Base-by-base conservation (phyloP, 2,113 vertebrate species). In the Megaleporinus macrocephalus region DNA sequence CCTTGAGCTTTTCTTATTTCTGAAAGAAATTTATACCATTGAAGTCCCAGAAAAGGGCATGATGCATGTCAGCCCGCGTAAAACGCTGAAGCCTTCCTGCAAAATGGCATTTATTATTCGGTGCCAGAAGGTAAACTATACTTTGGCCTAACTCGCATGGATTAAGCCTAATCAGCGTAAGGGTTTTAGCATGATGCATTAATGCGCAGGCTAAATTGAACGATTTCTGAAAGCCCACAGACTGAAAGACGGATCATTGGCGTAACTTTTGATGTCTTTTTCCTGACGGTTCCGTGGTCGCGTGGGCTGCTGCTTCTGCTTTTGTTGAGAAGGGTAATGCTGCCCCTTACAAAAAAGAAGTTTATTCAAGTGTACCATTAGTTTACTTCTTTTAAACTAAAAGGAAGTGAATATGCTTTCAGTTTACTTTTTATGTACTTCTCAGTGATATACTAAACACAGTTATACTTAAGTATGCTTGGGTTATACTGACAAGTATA, bases 231-330 rank as follows among this genome's bases (percentile, higher is more conserved):
- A 76, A 63, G 13, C 36, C 14, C 62, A 33, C 44, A 55, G 20
- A 30, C 20, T 36, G 22, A 51, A 71, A n/a, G 14, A n/a, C 1
- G 14, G 10, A 22, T 33, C 41, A 5, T 15, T 30, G 29, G n/a
- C 14, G 13, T 63, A 24, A 4, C 6, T 33, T 65, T 53, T 53
- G 57, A 18, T 3, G 41, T 72, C 44, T 24, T 33, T 14, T 68
- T 66, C n/a, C n/a, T n/a, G n/a, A n/a, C n/a, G n/a, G n/a, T n/a
- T 62, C 81, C 51, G 59, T 73, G 57, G 41, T 70, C 29, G 5
- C 72, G 22, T 49, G 66, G 15, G 59, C 5, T n/a, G 33, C 33
- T 29, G 33, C 61, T 77, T n/a, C n/a, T n/a, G n/a, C n/a, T n/a
- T n/a, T n/a, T n/a, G n/a, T n/a, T n/a, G n/a, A n/a, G n/a, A n/a